Conservation (phyloP, 1,140 invertebrate genomes). For the Pectinophora gossypiella region DNA sequence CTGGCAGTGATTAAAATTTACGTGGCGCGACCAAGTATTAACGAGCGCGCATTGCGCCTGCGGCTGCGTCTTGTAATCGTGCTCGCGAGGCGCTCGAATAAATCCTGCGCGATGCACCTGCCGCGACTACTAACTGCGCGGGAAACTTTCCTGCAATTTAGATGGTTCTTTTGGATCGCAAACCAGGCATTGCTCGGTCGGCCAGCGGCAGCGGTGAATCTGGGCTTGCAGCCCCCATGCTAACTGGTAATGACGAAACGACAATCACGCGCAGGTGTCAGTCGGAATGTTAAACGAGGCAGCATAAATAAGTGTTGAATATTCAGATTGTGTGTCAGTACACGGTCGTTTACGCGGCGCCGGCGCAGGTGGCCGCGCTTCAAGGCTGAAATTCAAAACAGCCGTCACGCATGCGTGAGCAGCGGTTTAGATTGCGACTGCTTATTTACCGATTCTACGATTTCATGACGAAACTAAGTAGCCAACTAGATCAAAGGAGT, state of each 20-base stretch:
- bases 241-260: conserved; percentile 35
- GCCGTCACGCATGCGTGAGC: conserved; percentile 68
- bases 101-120: conserved; percentile 70
- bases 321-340: conserved; percentile 73
- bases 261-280: conserved; percentile 61
- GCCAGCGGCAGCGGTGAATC: too few relatives aligned
- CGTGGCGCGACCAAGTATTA: conserved; percentile 67
- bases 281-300: conserved; percentile 58
- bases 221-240: too few relatives aligned
- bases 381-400: conserved; percentile 75
- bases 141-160: too few relatives aligned
- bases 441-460: conserved; percentile 39
- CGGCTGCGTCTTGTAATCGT: conserved; percentile 24
- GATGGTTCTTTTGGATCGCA: too few relatives aligned
- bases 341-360: conserved; percentile 71
- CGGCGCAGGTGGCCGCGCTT: conserved; percentile 70
- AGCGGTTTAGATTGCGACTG: conserved; percentile 55
- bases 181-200: too few relatives aligned
- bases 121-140: conserved; percentile 25
- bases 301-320: conserved; percentile 68
- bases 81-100: conserved; percentile 57
- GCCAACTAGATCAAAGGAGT: background rate
- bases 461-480: conserved; percentile 17
- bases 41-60: conserved; percentile 53
- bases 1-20: conserved; percentile 74